phyloP scores from a whole-genome alignment of 2,113 vertebrate species.

The Myiagra hebetior region DNA sequence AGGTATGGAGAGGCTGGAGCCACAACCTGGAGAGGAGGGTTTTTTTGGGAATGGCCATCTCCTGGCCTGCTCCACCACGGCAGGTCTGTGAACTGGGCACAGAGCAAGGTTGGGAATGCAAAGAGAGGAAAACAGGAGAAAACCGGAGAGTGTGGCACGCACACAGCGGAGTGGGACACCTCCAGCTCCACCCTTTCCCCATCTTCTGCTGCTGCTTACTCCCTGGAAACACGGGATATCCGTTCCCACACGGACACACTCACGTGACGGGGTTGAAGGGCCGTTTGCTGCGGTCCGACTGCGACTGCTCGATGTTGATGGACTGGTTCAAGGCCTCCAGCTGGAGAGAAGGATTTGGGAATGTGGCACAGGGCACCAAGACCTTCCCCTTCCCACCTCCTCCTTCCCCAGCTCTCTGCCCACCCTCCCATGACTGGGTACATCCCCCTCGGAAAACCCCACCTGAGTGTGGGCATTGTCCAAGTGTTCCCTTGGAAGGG shows the following conservation, averaged over 20 bases:
- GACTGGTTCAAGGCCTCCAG: conserved; percentile 96
- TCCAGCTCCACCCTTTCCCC: neutral
- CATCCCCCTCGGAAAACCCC: neutral
- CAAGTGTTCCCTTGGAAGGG: neutral
- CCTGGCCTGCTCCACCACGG: neutral
- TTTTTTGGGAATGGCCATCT: neutral
- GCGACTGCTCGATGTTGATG: conserved; percentile 97
- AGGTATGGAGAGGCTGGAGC: neutral
- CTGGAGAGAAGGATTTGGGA: conserved; percentile 60
- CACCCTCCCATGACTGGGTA: neutral
- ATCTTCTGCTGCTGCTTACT: neutral
- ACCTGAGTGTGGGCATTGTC: fast-evolving
- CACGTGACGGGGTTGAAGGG: conserved; percentile 98
- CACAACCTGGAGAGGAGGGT: neutral
- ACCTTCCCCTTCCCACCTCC: neutral
- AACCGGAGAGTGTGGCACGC: neutral
- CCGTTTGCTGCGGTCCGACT: conserved; percentile 96
- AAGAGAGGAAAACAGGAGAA: neutral
- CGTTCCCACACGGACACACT: conserved; percentile 38
- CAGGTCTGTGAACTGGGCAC: neutral
- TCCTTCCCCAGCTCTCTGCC: neutral
- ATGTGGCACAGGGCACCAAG: neutral
- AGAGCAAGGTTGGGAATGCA: neutral
- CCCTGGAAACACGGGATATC: neutral
- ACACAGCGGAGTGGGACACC: fast-evolving